Conservation (phyloP, 2,888 invertebrate species). For the Drosophila kuntzei region DNA sequence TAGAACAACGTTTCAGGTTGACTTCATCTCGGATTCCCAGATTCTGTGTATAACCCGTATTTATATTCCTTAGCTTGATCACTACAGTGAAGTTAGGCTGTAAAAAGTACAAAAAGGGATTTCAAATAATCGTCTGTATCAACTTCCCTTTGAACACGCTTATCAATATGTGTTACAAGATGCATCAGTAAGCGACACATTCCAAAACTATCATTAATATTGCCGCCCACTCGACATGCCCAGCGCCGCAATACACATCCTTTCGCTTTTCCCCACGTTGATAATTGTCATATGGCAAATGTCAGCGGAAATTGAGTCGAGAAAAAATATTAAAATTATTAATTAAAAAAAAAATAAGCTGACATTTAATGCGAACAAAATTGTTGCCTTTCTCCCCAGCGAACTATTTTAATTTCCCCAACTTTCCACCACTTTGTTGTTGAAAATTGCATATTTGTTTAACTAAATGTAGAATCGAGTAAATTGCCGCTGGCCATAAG, state of each 20-base stretch:
- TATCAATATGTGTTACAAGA: conserved; percentile 32
- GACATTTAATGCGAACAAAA: conserved; percentile 17
- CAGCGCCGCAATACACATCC: background rate
- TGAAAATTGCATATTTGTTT: conserved; percentile 40
- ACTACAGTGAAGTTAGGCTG: background rate
- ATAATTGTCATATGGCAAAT: conserved; percentile 63
- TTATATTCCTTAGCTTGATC: background rate
- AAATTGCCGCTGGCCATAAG: conserved; percentile 18
- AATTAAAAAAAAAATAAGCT: conserved; percentile 26
- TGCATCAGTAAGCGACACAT: conserved; percentile 29
- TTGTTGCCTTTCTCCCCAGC: conserved; percentile 5
- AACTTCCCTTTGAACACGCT: background rate
- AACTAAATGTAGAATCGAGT: conserved; percentile 25
- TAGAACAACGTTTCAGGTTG: no score
- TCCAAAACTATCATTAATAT: conserved; percentile 56
- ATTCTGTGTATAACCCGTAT: background rate
- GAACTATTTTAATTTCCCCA: background rate
- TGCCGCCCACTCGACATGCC: conserved; percentile 41
- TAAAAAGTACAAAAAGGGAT: background rate
- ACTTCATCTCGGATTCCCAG: no score
- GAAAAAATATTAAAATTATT: conserved; percentile 6
- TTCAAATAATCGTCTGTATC: conserved; percentile 1
- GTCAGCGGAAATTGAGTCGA: conserved; percentile 65
- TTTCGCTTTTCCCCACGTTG: conserved; percentile 7
- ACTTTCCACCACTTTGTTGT: conserved; percentile 2